Evolutionary conservation across 2,888 invertebrate genomes (phyloP).

Genomic region (Lasius platythorax): DNA sequence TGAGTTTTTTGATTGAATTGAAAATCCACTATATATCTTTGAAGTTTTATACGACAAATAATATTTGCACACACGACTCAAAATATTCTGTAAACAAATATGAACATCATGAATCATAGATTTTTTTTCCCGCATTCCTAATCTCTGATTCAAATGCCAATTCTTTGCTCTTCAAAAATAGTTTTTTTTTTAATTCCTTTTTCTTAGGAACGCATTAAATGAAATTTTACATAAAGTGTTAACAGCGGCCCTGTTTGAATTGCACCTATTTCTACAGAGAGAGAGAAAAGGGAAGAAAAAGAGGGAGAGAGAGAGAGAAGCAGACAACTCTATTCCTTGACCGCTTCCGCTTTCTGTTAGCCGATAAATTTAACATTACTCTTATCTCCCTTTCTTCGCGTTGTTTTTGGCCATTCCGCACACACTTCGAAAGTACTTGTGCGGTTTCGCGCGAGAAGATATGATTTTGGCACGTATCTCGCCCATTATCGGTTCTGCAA

Average conservation of each 20-base stretch:
- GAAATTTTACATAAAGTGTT: background rate
- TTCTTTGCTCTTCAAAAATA: constrained; percentile 7
- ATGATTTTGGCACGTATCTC: constrained; percentile 50
- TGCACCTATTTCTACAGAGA: constrained; percentile 68
- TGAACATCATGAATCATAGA: background rate
- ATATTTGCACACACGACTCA: background rate
- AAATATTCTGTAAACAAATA: constrained; percentile 2
- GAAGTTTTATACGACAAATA: background rate
- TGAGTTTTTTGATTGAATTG: constrained; percentile 27
- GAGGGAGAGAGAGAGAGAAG: no score
- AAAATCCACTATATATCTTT: background rate
- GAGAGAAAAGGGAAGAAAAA: background rate
- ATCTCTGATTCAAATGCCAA: background rate
- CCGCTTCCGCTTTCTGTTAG: constrained; percentile 75
- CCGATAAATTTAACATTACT: constrained; percentile 77
- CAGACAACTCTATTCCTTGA: constrained; percentile 62
- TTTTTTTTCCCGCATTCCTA: background rate
- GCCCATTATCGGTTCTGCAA: constrained; percentile 43
- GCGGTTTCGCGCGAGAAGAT: constrained; percentile 61
- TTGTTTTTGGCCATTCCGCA: constrained; percentile 56
- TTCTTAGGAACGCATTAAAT: background rate
- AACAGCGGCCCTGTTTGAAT: constrained; percentile 53
- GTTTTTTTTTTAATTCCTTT: background rate
- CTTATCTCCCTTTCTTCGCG: constrained; percentile 69
- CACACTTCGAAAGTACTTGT: constrained; percentile 64